A percentile compares a stretch with the other conserved stretches of the same genome.
Evolutionary conservation across 2,888 invertebrate genomes (phyloP).

Genomic region (Geophilus truncorum): DNA sequence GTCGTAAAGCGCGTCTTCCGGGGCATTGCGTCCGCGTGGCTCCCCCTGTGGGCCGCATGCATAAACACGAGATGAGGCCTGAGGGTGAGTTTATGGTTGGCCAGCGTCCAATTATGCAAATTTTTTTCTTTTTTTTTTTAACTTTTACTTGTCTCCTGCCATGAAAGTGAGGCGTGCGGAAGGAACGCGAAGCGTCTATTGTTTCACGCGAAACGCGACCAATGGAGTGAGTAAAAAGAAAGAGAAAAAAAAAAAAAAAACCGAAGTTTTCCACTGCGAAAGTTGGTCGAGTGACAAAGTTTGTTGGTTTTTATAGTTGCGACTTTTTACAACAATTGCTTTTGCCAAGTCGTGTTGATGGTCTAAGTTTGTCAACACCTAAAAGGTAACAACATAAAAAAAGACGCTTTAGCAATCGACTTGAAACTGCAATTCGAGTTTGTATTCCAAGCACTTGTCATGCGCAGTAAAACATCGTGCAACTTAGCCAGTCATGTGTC

Average conservation of each 20-base stretch:
- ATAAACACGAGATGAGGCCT: slow-evolving; percentile 20
- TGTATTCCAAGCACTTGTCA: no score
- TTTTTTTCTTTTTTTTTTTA: neutral
- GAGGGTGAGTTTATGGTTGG: slow-evolving; percentile 20
- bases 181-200: slow-evolving; percentile 15
- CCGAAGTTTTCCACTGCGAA: neutral
- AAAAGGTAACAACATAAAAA: no score
- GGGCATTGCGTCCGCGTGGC: slow-evolving; percentile 20
- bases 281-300: neutral
- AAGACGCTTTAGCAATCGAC: no score
- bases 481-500: no score
- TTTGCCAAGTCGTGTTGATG: neutral
- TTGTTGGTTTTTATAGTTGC: slow-evolving; percentile 11
- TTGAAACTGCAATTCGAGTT: no score
- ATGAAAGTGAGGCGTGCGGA: slow-evolving; percentile 20
- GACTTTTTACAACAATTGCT: neutral
- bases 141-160: neutral
- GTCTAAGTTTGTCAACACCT: neutral
- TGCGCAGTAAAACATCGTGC: no score
- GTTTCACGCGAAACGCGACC: slow-evolving; percentile 16
- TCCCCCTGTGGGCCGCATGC: slow-evolving; percentile 20
- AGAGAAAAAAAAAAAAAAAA: neutral
- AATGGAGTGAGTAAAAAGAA: neutral
- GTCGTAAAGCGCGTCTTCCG: slow-evolving; percentile 20
- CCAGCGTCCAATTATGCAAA: slow-evolving; percentile 20